Base-by-base conservation (phyloP, 2,888 invertebrate genomes). In the Dolichopus griseipennis region DNA sequence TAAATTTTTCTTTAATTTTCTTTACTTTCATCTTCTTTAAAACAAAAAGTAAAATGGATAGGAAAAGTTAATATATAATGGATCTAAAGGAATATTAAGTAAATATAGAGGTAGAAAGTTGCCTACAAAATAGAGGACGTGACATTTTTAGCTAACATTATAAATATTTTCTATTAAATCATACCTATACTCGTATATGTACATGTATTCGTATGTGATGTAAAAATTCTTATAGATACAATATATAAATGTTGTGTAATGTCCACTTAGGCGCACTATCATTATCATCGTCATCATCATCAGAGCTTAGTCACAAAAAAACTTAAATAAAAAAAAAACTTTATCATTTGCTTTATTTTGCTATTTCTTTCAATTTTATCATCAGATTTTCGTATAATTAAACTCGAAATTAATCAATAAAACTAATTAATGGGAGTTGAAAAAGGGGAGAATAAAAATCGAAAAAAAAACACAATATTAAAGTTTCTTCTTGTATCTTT, bases 301-400 rank as follows among this genome's bases (percentile, higher is more conserved):
- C 21, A 27, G 27, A 27, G 27, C 27, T 21, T 20, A 22, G 21
- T 21, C 10, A 61, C 21, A n/a, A 61, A 61, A 5, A n/a, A 27
- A 27, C 27, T 27, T n/a, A 27, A 21, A 61, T 10, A 61, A 61
- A 61, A 61, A 61, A 20, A 61, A 61, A 20, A n/a, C 20, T 37
- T 37, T 37, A 37, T 37, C 37, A 12, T 37, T 37, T 37, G 27
- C 37, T 12, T 37, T 12, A 61, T 61, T 61, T 18, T 61, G 2
- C 8, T 20, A 20, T 61, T 61, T 61, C 61, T 61, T 18, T 61
- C 52, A 61, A 18, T 64, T 64, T 64, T 64, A 68, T 68, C 68
- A 68, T 68, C 68, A 43, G 68, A 61, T 68, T 64, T 63, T 52
- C 18, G 22, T 64, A 66, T 64, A 68, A 68, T 68, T 68, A 68